Evolutionary conservation across 2,113 vertebrate species (phyloP).

Genomic region (Hassar affinis): DNA sequence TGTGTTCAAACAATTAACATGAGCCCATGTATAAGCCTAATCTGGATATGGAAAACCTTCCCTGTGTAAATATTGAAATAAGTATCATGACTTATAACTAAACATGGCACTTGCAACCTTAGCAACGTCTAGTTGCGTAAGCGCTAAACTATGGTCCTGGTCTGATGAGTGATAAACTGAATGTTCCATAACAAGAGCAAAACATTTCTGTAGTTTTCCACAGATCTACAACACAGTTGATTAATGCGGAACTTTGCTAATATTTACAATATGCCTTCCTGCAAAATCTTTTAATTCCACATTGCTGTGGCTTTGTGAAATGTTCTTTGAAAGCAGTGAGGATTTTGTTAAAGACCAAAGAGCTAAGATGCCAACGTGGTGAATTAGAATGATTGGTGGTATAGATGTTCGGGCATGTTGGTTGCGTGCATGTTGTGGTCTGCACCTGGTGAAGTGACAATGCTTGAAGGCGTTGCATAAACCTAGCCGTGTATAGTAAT

Average conservation of each 20-base stretch:
- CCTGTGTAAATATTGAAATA: not conserved
- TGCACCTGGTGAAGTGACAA: constrained; percentile 26
- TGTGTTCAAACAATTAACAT: not conserved
- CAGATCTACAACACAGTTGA: not conserved
- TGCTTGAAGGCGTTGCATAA: not conserved
- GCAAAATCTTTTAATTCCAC: not conserved
- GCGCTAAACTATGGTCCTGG: not conserved
- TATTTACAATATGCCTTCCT: not conserved
- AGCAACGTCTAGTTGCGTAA: not conserved
- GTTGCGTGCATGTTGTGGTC: not conserved
- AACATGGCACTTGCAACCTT: not conserved
- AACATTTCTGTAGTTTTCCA: not conserved
- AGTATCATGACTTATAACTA: too few species aligned
- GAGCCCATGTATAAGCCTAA: not conserved
- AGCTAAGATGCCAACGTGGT: not conserved
- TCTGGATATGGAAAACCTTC: not conserved
- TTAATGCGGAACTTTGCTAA: not conserved
- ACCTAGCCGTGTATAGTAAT: not conserved
- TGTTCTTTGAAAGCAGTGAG: not conserved
- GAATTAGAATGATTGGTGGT: not conserved
- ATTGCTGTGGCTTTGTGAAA: not conserved
- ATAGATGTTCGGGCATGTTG: constrained; percentile 7
- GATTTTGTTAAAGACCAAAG: constrained; percentile 11
- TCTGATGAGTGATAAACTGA: not conserved
- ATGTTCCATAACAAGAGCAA: not conserved